phyloP scores from a whole-genome alignment of 2,888 invertebrate genomes.

The Fragum sueziense region DNA sequence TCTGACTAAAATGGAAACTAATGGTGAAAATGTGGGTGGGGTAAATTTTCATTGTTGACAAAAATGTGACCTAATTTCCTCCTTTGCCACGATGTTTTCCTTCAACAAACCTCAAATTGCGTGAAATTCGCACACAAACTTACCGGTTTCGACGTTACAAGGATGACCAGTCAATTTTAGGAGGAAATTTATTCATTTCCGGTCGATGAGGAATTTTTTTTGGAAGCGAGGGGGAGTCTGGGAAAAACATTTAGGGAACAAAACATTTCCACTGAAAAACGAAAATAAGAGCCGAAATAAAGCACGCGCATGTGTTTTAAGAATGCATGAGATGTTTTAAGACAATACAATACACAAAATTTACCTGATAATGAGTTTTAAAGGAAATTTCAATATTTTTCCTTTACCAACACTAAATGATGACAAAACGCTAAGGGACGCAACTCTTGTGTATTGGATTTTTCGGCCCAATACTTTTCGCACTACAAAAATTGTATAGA shows the following conservation, averaged over 20 bases:
- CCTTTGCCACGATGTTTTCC: neutral
- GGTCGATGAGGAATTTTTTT: neutral
- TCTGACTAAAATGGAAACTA: neutral
- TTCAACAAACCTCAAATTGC: neutral
- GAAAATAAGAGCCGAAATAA: neutral
- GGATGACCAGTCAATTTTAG: neutral
- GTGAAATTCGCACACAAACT: neutral
- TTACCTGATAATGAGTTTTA: neutral
- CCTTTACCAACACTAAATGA: neutral
- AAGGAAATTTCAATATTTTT: neutral
- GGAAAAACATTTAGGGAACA: neutral
- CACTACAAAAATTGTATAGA: no score
- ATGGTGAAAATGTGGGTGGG: neutral
- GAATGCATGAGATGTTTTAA: no score
- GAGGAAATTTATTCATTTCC: neutral
- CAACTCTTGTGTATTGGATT: no score
- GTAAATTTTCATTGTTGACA: neutral
- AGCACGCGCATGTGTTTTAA: no score
- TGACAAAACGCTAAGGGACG: no score
- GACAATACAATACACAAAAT: no score
- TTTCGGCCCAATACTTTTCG: no score
- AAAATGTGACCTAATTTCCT: neutral
- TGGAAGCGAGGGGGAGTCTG: neutral
- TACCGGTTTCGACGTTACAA: neutral
- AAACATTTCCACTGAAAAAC: neutral